Base-by-base conservation (phyloP, 2,888 invertebrate genomes). In the Allolobophora icterica region DNA sequence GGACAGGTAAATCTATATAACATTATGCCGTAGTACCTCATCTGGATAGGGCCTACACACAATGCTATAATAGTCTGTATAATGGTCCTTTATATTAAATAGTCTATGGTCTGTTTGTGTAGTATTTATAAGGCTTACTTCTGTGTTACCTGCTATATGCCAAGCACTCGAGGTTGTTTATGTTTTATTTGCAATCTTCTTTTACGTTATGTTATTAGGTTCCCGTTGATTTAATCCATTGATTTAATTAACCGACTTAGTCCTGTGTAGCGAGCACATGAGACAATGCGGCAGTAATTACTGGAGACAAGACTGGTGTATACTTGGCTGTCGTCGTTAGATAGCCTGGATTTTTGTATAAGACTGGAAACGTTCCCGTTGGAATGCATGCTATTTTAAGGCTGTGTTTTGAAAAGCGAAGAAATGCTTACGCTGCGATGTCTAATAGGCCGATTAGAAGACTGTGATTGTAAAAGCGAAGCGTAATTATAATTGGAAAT, bases 181-280 rank as follows among this genome's bases (percentile, higher is more conserved):
- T 71, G n/a, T 71, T n/a, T n/a, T 71, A 71, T 71, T 71, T 71
- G 71, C 71, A 71, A 71, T 71, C n/a, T 71, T 71, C 8, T n/a
- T 30, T 71, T 71, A n/a, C n/a, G 71, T 71, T n/a, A 71, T n/a
- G 5, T 71, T 71, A 71, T 71, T 71, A 71, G n/a, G 52, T 71
- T 71, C 8, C 71, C 52, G 71, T 71, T n/a, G n/a, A n/a, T n/a
- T n/a, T n/a, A n/a, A n/a, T n/a, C 71, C 8, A 1, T n/a, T n/a
- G 71, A 71, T 71, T 71, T 71, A 71, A 71, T n/a, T 52, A 42
- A 42, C 42, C 42, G 1, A 17, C 42, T 42, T 42, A 17, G 42
- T 21, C 52, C 1, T 30, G 8, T 71, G 30, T n/a, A n/a, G 71
- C 71, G 71, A 71, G 8, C 11, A 6, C 71, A 11, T 11, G 52